Percentiles rank a stretch among this genome's conserved stretches.
phyloP scores from a whole-genome alignment of 2,797 vertebrate genomes.

The Oceanodroma leucorhoa region DNA sequence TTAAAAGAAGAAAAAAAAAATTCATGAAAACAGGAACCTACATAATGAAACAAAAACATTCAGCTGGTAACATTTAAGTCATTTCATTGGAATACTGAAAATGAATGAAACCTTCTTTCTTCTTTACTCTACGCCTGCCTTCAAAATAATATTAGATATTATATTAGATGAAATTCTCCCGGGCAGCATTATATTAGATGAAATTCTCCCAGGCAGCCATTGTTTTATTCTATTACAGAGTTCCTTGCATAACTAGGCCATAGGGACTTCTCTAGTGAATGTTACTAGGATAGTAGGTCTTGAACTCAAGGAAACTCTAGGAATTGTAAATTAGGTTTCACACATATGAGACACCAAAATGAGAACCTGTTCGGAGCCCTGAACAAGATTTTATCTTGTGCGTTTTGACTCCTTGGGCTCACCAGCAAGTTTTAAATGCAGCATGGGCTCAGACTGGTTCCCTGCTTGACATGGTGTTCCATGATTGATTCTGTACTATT shows the following conservation, averaged over 20 bases:
- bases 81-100: background rate
- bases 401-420: background rate
- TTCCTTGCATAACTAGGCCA: background rate
- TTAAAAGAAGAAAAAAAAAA: background rate
- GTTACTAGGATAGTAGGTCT: background rate
- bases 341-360: background rate
- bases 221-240: background rate
- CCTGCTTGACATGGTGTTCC: background rate
- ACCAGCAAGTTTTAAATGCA: background rate
- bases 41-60: background rate
- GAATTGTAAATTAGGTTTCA: conserved; percentile 31
- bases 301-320: conserved; percentile 7
- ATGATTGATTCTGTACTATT: background rate
- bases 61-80: background rate
- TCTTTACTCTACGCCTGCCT: background rate
- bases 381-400: conserved; percentile 27
- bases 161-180: background rate
- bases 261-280: background rate
- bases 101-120: background rate
- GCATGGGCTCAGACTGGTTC: background rate
- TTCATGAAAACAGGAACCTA: background rate
- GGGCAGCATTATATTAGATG: background rate
- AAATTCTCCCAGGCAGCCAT: background rate
- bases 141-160: background rate
- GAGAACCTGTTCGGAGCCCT: background rate